Base-by-base conservation (phyloP, 2,888 invertebrate genomes). In the Netelia inedita region DNA sequence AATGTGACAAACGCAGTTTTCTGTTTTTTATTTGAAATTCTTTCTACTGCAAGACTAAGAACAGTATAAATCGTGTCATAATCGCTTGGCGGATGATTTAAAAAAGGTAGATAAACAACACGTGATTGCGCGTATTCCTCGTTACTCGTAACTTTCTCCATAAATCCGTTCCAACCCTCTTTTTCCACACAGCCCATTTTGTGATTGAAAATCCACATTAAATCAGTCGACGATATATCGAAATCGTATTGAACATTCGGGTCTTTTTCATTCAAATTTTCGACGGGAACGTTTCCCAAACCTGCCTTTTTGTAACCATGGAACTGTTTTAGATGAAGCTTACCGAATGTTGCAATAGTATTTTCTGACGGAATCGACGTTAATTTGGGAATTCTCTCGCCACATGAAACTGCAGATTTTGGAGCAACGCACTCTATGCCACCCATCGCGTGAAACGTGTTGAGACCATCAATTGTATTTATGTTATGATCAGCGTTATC, bases 121-220 rank as follows among this genome's bases (percentile, higher is more conserved):
- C 72, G 71, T 19, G 57, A 72, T 59, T 72, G 57, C 9, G 59
- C 57, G 43, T 72, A 72, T 19, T 35, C 16, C 57, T 72, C 59
- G 21, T 59, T 57, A 14, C 21, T 57, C 19, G 72, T 72, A 21
- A 72, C 10, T 59, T 41, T 35, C 59, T 72, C 72, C 72, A 72
- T 72, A 72, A 57, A 72, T 19, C 57, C 72, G 41, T 72, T 72
- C 72, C 72, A 72, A 57, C 71, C 71, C n/a, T n/a, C n/a, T n/a
- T n/a, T n/a, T n/a, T n/a, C n/a, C n/a, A n/a, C n/a, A n/a, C n/a
- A n/a, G n/a, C n/a, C n/a, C n/a, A n/a, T n/a, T n/a, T n/a, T n/a
- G n/a, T n/a, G n/a, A n/a, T n/a, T n/a, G n/a, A n/a, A n/a, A n/a
- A n/a, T n/a, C n/a, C n/a, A n/a, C n/a, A n/a, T n/a, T n/a, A n/a